These are phyloP conservation scores for Eueides isabella DNA, from an alignment of 1,140 invertebrate species.

Conservation along the genomic window DNA sequence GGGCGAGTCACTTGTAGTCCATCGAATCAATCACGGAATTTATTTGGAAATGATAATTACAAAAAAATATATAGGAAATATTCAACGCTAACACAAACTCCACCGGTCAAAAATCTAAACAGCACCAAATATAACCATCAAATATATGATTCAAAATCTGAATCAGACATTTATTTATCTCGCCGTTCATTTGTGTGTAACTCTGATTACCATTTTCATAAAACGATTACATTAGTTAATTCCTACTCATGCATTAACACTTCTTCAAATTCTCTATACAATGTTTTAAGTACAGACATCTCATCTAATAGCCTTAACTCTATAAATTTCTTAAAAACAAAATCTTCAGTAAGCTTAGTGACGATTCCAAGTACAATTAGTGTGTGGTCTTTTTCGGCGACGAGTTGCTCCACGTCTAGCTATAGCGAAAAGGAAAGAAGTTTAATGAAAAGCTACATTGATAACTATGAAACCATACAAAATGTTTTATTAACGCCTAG, in stretches of 20 bases:
- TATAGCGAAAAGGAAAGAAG: not conserved
- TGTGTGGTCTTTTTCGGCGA: constrained; percentile 45
- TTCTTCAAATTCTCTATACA: not conserved
- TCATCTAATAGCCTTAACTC: constrained; percentile 30
- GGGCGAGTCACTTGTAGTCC: constrained; percentile 51
- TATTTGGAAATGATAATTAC: constrained; percentile 17
- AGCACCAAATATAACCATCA: not conserved
- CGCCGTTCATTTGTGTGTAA: not conserved
- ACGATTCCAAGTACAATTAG: constrained; percentile 40
- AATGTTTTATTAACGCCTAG: not conserved
- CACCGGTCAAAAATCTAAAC: not conserved
- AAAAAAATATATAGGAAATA: not conserved
- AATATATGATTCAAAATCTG: not conserved
- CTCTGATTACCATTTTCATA: not conserved
- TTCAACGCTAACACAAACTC: not conserved
- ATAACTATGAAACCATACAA: not conserved
- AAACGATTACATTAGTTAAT: not conserved
- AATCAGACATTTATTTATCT: not conserved
- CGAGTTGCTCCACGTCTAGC: not conserved
- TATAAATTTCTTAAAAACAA: constrained; percentile 41
- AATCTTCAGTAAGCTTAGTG: constrained; percentile 47
- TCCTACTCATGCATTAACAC: not conserved
- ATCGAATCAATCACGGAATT: constrained; percentile 38
- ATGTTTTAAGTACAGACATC: constrained; percentile 3
- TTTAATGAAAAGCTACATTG: not conserved